phyloP scores from a whole-genome alignment of 2,113 vertebrate species.

The Neodon shergylaensis region DNA sequence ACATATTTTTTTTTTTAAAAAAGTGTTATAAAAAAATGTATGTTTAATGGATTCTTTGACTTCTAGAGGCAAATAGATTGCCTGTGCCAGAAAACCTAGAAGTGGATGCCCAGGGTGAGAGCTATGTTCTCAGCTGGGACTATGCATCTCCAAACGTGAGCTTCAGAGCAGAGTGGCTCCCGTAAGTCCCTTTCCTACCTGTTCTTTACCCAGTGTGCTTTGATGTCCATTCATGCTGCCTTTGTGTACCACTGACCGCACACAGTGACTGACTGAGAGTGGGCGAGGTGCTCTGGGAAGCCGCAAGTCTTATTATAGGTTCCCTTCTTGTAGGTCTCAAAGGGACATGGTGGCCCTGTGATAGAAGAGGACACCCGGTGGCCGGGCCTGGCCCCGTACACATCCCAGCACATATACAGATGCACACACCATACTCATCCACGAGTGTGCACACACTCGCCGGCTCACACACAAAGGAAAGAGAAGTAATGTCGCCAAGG shows the following conservation, averaged over 20 bases:
- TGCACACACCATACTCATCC: no score
- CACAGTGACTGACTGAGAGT: background rate
- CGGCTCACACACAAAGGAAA: no score
- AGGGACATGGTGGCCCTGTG: no score
- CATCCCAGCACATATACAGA: background rate
- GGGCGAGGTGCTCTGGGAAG: background rate
- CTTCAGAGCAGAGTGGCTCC: constrained; percentile 82
- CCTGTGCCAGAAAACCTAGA: constrained; percentile 77
- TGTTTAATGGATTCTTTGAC: constrained; percentile 6
- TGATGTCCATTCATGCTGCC: background rate
- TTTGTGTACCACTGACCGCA: background rate
- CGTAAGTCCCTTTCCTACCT: constrained; percentile 72
- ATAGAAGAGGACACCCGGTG: no score
- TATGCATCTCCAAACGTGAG: background rate
- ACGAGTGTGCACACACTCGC: no score
- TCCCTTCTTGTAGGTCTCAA: no score
- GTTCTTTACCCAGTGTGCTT: background rate
- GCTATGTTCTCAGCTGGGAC: constrained; percentile 79
- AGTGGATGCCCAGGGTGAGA: constrained; percentile 19
- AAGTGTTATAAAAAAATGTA: background rate
- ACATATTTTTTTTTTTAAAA: no score
- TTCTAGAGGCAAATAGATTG: constrained; percentile 64
- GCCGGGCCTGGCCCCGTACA: background rate
- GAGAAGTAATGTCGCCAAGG: background rate
- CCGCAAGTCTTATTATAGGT: background rate